Evolutionary conservation across 2,113 vertebrate species (phyloP), one percentile per base, ranked within the genome.

Genomic region (Odocoileus hemionus): DNA sequence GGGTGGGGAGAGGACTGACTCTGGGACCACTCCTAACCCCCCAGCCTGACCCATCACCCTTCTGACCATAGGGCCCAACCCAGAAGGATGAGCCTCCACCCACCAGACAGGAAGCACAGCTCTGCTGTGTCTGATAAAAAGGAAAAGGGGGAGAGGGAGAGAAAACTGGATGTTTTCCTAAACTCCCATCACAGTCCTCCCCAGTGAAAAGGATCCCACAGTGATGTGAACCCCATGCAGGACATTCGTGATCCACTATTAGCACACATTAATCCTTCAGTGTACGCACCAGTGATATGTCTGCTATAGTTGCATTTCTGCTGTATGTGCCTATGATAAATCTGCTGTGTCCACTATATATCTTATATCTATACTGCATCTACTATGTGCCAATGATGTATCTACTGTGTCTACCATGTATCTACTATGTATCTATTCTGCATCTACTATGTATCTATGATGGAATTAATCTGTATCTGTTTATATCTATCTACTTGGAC

Each of bases 161-260:
- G 64, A 50, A 92, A 93, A 30, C 0, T 0, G 47, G 28, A 28
- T 15, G 11, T 28, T 47, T 43, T n/a, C 9, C 78, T 28, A 26
- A 13, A 58, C 26, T 43, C n/a, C 50, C 5, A 16, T 15, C 39
- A 21, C 36, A 13, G 3, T 8, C 64, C 28, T 43, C 10, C 50
- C 61, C 25, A 19, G 1, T 9, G 61, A 23, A 76, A 57, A 12
- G 47, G 64, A 23, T 11, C 74, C 39, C 86, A 6, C 78, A 15
- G 6, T 4, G 15, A 36, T 14, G 12, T 2, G 39, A 43, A 14
- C 14, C 6, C 52, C 7, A 11, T 4, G 33, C 17, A 6, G 76
- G 25, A 57, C 30, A 0, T 5, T 47, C 25, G 3, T 6, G 25
- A 25, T 0, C 0, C 6, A 1, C 2, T 50, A 4, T 2, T 0